A percentile compares a stretch with the other conserved stretches of the same genome.
Evolutionary conservation across 2,113 vertebrate species (phyloP).

Genomic region (Saccopteryx leptura): DNA sequence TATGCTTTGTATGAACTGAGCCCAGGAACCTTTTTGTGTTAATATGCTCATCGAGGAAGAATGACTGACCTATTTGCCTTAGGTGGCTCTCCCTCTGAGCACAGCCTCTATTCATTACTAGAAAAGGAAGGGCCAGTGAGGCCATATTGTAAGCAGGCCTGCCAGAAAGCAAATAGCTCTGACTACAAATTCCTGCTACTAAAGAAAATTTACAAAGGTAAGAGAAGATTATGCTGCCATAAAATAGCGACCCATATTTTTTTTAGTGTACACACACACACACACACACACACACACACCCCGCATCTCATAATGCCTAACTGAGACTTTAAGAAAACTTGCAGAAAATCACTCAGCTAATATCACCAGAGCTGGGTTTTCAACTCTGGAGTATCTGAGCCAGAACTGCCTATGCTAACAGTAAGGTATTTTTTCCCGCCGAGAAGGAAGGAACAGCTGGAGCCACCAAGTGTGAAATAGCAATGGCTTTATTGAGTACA

Average conservation of each 20-base stretch:
- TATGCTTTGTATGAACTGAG: neutral
- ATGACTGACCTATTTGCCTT: slow-evolving; percentile 73
- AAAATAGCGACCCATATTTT: slow-evolving; percentile 21
- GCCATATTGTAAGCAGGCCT: neutral
- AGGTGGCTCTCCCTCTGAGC: neutral
- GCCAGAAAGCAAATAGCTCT: neutral
- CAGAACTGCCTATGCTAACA: neutral
- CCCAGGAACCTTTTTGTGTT: slow-evolving; percentile 52
- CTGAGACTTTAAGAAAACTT: neutral
- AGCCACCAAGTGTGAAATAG: no score
- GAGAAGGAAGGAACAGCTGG: no score
- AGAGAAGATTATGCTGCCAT: neutral
- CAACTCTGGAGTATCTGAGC: neutral
- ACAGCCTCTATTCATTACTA: neutral
- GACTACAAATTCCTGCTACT: neutral
- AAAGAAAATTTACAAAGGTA: slow-evolving; percentile 7
- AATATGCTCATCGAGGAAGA: slow-evolving; percentile 34
- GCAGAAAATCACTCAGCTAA: neutral
- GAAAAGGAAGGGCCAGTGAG: neutral
- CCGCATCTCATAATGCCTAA: neutral
- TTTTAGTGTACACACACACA: neutral
- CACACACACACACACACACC: neutral
- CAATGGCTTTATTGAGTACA: no score
- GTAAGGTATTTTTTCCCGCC: no score
- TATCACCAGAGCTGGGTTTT: neutral